A percentile compares a stretch with the other conserved stretches of the same genome.
Conservation (phyloP, 2,797 vertebrate genomes). For the Poeciliopsis turneri region DNA sequence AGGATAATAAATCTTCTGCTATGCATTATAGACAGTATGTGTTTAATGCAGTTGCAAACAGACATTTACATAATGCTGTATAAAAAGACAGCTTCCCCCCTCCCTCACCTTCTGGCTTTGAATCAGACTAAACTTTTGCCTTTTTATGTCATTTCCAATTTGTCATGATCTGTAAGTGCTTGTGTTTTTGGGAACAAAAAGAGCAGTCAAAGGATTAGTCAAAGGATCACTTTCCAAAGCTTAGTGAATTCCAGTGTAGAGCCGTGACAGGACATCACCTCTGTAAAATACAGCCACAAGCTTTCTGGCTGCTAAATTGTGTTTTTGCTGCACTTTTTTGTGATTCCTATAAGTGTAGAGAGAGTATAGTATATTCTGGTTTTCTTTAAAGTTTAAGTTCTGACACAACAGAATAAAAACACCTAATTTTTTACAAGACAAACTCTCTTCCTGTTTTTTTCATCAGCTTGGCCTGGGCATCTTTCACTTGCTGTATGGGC, state of each 20-base stretch:
- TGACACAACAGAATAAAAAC: not conserved
- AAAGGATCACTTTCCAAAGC: too few relatives aligned
- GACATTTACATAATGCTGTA: not conserved
- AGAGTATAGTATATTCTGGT: not conserved
- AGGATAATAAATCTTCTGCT: conserved; percentile 69
- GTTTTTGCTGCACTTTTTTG: not conserved
- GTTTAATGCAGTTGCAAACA: conserved; percentile 20
- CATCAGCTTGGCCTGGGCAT: conserved; percentile 93
- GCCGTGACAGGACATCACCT: too few relatives aligned
- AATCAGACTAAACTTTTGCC: too few relatives aligned
- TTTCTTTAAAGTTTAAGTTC: not conserved
- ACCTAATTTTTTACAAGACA: not conserved
- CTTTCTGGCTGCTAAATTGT: not conserved
- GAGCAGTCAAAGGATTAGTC: too few relatives aligned
- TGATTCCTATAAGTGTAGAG: not conserved
- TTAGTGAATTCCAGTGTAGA: too few relatives aligned
- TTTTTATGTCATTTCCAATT: too few relatives aligned
- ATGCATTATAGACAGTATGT: conserved; percentile 60
- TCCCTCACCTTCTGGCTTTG: not conserved
- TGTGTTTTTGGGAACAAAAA: too few relatives aligned
- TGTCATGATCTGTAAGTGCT: too few relatives aligned
- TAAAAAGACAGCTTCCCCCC: not conserved
- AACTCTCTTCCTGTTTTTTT: not conserved
- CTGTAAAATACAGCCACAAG: too few relatives aligned
- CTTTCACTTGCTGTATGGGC: conserved; percentile 96